Evolutionary conservation across 2,888 invertebrate species (phyloP), one percentile per base, ranked within the genome.

Genomic region (Ophraella communa): DNA sequence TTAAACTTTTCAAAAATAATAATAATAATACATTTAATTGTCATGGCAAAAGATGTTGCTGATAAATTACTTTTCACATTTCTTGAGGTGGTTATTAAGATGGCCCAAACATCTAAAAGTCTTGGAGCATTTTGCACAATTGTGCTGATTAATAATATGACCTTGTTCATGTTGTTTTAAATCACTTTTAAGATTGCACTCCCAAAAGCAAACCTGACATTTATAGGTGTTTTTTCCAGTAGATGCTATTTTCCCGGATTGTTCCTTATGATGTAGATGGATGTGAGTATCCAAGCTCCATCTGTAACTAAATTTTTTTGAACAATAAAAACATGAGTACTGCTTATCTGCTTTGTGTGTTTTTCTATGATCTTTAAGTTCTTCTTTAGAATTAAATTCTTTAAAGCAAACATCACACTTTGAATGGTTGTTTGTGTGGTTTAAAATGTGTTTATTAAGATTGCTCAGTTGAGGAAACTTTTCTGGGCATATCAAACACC

Each of bases 381-480:
- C 53, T 3, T 30, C 35, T 20, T 53, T 14, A 3, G 55, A 23
- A 21, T 39, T 24, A 11, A 55, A 33, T 3, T 42, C 20, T 24
- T 21, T 30, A 3, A 55, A 39, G 24, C 55, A 55, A n/a, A 55
- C 24, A 21, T 5, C n/a, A 7, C 55, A 55, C 10, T 14, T 21
- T 4, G 17, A 20, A 11, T 23, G 4, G 8, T 35, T n/a, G 11
- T 18, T 23, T 3, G 55, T 42, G 23, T 55, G 55, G 17, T 35
- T 35, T 14, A 20, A 42, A n/a, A 55, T 55, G 23, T 55, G 55
- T 23, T 33, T 33, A 11, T 39, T 35, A 8, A 55, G 42, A 42
- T 55, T 55, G 8, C 55, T 55, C n/a, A 55, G 42, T 18, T 55
- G 55, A 14, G 20, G 55, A n/a, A 55, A 55, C 17, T 39, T 55